Evolutionary conservation across 2,797 vertebrate genomes (phyloP), one percentile per base, ranked within the genome.

Genomic region (Uromys caudimaculatus): DNA sequence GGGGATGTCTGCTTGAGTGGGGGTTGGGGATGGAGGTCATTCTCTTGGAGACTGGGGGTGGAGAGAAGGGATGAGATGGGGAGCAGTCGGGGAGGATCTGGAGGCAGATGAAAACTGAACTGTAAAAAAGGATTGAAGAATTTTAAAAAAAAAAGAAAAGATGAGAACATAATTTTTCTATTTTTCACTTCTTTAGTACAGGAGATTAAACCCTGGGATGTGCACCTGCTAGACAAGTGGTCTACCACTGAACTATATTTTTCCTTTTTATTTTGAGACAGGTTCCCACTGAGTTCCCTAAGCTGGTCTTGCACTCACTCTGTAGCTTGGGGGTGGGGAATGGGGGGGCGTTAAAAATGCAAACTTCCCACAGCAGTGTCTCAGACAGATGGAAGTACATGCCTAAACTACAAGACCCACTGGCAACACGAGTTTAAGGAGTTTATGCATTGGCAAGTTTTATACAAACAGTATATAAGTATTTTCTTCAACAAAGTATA

Each of bases 1-100:
- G 16, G 7, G 35, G 67, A 71, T 3, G 67, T 71, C 67, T 71
- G 69, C 17, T 71, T 3, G n/a, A 17, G 3, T 71, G 69, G 69
- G 67, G 17, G 14, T 19, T 6, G 14, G 35, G 32, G 44, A 6
- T 44, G 44, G 6, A 1, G 16, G 16, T 19, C 35, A n/a, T 69
- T 2, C 16, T 69, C 35, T 69, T n/a, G 35, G 35, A 19, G 14
- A n/a, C 58, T 29, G 11, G 24, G 27, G 60, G 27, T 44, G 16
- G 14, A 2, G 6, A 8, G 14, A 6, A 69, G 35, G 35, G 17
- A 69, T 69, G 67, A 35, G 35, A n/a, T 69, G 35, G 67, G 35
- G 4, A 69, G 16, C 1, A 0, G 32, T n/a, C 1, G 24, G 24
- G 6, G 5, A 6, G 14, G 32, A 71, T 8, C 32, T 7, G 17